Evolutionary conservation across 30 jellyfish, hydroid and myxozoan species (phyloP), one percentile per base, ranked within the genome.

Genomic region (Phacellophora camtschatica): DNA sequence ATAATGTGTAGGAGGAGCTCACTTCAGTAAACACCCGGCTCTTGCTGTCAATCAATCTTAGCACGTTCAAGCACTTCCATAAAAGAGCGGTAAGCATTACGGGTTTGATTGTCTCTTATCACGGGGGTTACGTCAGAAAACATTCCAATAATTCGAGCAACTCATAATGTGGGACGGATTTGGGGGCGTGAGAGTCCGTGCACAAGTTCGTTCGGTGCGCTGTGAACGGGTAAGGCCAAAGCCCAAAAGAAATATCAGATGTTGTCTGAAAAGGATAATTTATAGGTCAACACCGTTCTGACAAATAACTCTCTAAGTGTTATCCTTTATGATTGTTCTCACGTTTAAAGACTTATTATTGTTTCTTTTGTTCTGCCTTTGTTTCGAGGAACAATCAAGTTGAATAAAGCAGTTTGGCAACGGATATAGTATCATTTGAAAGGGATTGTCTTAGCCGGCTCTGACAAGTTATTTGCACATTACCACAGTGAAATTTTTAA

Each of bases 341-440:
- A 36, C 83, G 71, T 80, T 63, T 64, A 53, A 57, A 64, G 46
- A 43, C 62, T 79, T 13, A 30, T 15, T 35, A 79, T 79, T 79
- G 90, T 79, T 65, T 33, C 73, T 65, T 62, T 80, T 80, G 83
- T 80, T 33, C 45, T n/a, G 46, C 28, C 35, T 30, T 65, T 65
- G 66, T 46, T 32, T 71, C 5, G 53, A 2, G 32, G 46, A 66
- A 48, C 79, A 65, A 66, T 43, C 50, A 30, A 66, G 79, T 22
- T 37, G 70, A 80, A 70, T 22, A 48, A 77, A 43, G 71, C 83
- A 80, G 91, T 65, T 80, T 66, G 82, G 74, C 80, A 80, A 41
- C 91, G 91, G 91, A 80, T 58, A 66, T 80, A 56, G 72, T 80
- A 80, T 66, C 78, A 42, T 55, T 28, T 65, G 84, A 64, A 80